These are phyloP conservation scores for Drosophila mercatorum DNA, from an alignment of 2,888 invertebrate genomes.

Conservation along the genomic window DNA sequence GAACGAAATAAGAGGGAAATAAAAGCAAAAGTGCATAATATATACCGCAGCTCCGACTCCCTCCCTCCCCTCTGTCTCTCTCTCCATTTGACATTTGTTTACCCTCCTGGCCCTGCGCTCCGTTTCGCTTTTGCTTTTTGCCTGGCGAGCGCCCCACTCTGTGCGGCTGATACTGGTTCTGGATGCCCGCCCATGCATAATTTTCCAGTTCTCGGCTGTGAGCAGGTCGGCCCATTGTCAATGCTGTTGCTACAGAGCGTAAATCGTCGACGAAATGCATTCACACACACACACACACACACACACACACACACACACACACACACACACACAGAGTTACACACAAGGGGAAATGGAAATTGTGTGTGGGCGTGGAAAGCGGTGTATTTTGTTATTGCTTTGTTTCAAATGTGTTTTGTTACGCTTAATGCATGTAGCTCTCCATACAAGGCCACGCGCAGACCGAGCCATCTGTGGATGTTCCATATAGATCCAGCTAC, in stretches of 20 bases:
- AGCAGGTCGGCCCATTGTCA: slow-evolving; percentile 46
- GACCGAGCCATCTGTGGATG: background rate
- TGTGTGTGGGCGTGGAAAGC: slow-evolving; percentile 54
- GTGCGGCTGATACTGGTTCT: slow-evolving; percentile 25
- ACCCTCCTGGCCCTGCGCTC: slow-evolving; percentile 15
- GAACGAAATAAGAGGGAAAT: slow-evolving; percentile 32
- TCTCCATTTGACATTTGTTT: slow-evolving; percentile 30
- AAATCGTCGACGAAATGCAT: slow-evolving; percentile 48
- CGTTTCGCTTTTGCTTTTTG: slow-evolving; percentile 54
- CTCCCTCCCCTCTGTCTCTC: background rate
- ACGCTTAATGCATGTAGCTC: slow-evolving; percentile 30
- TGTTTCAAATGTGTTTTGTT: slow-evolving; percentile 37
- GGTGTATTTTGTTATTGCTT: slow-evolving; percentile 25
- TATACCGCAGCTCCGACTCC: slow-evolving; percentile 18
- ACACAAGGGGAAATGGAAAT: slow-evolving; percentile 28
- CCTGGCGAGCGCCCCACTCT: background rate
- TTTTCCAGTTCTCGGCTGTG: slow-evolving; percentile 44
- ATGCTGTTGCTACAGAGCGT: slow-evolving; percentile 39
- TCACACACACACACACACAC: slow-evolving; percentile 30
- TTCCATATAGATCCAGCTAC: slow-evolving; percentile 31
- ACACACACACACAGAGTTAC: background rate
- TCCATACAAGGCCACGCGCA: slow-evolving; percentile 31
- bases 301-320: slow-evolving; percentile 22
- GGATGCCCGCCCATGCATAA: slow-evolving; percentile 73
- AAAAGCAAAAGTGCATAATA: slow-evolving; percentile 68